These are phyloP conservation scores for Athrips mouffetella DNA, from an alignment of 2,888 invertebrate species.

Conservation along the genomic window DNA sequence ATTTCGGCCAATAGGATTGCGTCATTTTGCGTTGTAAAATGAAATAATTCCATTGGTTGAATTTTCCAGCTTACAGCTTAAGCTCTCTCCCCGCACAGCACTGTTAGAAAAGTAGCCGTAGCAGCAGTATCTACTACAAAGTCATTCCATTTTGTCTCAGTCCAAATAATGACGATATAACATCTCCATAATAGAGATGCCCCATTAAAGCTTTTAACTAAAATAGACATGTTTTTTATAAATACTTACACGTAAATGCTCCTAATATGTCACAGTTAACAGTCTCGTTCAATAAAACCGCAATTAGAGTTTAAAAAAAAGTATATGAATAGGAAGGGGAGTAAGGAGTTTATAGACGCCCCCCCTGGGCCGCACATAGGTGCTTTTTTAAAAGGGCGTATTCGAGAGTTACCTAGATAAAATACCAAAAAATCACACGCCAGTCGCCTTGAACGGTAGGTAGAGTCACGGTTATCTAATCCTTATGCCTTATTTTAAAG, in stretches of 20 bases:
- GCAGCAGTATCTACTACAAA: background rate
- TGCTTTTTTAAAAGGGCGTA: too few relatives aligned
- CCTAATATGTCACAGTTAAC: conserved; percentile 49
- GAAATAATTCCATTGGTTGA: too few relatives aligned
- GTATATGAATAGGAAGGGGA: conserved; percentile 27
- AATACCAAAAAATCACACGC: too few relatives aligned
- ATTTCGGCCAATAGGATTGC: too few relatives aligned
- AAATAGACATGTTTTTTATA: conserved; percentile 5
- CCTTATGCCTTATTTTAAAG: too few relatives aligned
- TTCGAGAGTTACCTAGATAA: too few relatives aligned
- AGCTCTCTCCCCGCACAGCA: too few relatives aligned
- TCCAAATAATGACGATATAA: conserved; percentile 4
- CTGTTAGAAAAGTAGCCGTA: background rate
- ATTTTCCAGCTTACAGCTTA: too few relatives aligned
- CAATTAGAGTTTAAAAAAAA: conserved; percentile 40
- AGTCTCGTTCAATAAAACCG: conserved; percentile 45
- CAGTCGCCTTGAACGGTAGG: too few relatives aligned
- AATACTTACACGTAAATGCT: conserved; percentile 33
- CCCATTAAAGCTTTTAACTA: conserved; percentile 5
- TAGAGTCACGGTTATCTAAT: too few relatives aligned
- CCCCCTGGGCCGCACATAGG: background rate
- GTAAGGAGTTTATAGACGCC: conserved; percentile 23
- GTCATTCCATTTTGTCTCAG: background rate
- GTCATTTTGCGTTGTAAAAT: too few relatives aligned
- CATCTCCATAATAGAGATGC: background rate